Evolutionary conservation across 1,140 invertebrate genomes (phyloP), one percentile per base, ranked within the genome.

Genomic region (Carposina sasakii): DNA sequence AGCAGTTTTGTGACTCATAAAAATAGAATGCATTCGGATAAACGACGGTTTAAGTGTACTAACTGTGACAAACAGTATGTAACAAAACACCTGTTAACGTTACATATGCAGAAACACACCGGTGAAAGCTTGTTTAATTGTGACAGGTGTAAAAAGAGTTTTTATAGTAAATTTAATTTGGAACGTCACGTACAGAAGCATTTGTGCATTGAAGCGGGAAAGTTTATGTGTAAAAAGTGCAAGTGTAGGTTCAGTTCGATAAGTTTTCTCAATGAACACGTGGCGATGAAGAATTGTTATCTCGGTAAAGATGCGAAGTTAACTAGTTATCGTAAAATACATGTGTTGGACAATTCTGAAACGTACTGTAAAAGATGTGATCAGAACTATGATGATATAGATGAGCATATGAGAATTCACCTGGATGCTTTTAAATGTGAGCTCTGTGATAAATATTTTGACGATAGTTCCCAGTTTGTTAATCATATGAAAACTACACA

Each of bases 81-180:
- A 16, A 24, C 12, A 10, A 24, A 17, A 15, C 12, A 28, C n/a
- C 8, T 15, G 5, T 17, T 43, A 3, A 20, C 4, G 3, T 8
- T 24, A 9, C 41, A 43, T 43, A 10, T 13, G 28, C 22, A 8
- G 4, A 17, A 13, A 26, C 41, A 43, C 16, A 26, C 41, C 0
- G 41, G 23, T 28, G 41, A 43, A 24, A 43, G 28, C 8, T 24
- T 24, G 13, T 43, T 15, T 26, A 10, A 5, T 3, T 43, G 41
- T 28, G 41, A 43, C 19, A 19, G 24, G 12, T 43, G 41, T 30
- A 28, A 43, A 10, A 43, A 43, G 15, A n/a, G n/a, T 3, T 43
- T 43, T 15, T 17, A 16, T 26, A 5, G 13, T 12, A 28, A 26
- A 6, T 15, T 13, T 16, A 12, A 13, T 17, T 43, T 9, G 1